A percentile compares a stretch with the other conserved stretches of the same genome.
Conservation (phyloP, 2,888 invertebrate species). For the Papilio elwesi region DNA sequence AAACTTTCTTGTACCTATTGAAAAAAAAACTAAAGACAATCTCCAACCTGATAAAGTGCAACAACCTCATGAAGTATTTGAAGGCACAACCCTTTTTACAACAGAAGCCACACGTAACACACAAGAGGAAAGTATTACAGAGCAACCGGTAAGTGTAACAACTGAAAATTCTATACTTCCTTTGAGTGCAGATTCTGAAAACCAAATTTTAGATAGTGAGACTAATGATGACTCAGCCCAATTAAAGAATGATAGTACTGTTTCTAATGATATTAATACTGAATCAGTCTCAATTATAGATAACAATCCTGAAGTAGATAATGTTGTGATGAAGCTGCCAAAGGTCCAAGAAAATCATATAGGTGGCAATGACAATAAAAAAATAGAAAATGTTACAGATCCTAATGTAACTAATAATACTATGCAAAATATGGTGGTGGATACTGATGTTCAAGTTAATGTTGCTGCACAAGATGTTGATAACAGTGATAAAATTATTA, state of each 20-base stretch:
- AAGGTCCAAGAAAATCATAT: neutral
- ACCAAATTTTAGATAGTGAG: conserved; percentile 38
- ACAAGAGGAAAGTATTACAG: conserved; percentile 48
- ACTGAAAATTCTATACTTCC: conserved; percentile 41
- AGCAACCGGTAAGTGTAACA: conserved; percentile 44
- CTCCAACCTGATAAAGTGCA: conserved; percentile 74
- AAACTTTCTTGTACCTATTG: conserved; percentile 64
- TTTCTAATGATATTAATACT: neutral
- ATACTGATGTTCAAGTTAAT: conserved; percentile 31
- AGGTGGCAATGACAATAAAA: conserved; percentile 2
- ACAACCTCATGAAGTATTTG: conserved; percentile 82
- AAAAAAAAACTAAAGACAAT: conserved; percentile 46
- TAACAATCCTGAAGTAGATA: conserved; percentile 9
- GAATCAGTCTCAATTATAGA: neutral
- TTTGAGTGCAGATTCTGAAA: conserved; percentile 42
- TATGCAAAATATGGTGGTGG: conserved; percentile 11
- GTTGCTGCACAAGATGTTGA: conserved; percentile 23
- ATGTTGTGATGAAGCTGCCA: neutral
- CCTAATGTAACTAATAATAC: conserved; percentile 11
- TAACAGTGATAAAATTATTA: conserved; percentile 42
- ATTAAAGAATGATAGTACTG: conserved; percentile 14
- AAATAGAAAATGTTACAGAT: conserved; percentile 2
- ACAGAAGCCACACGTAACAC: conserved; percentile 53
- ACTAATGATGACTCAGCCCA: conserved; percentile 40
- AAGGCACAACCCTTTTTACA: conserved; percentile 87